Percentiles rank a stretch among this genome's conserved stretches.
phyloP scores from a whole-genome alignment of 2,113 vertebrate species.

The Nesoenas mayeri region DNA sequence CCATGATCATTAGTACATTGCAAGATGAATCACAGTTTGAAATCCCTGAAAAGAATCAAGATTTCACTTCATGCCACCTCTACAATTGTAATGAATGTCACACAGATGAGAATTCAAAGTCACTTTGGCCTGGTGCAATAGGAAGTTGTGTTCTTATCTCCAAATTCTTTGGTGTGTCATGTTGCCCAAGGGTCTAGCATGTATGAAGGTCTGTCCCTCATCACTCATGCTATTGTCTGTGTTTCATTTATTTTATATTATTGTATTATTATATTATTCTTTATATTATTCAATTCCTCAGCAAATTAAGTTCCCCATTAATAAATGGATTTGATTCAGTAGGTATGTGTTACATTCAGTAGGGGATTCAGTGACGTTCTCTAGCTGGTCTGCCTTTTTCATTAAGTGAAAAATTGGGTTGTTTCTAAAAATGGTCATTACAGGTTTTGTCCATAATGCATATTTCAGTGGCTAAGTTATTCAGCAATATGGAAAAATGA shows the following conservation, averaged over 20 bases:
- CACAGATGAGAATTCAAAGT: background rate
- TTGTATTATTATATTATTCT: background rate
- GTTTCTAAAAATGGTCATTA: background rate
- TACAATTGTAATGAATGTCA: background rate
- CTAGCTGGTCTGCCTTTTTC: background rate
- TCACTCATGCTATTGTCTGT: background rate
- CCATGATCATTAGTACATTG: background rate
- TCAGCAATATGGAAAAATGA: background rate
- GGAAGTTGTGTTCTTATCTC: background rate
- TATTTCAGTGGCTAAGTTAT: background rate
- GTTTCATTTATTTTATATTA: background rate
- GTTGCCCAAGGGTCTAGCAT: background rate
- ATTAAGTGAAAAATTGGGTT: background rate
- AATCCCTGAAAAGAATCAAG: background rate
- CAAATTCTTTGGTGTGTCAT: background rate
- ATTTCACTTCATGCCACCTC: background rate
- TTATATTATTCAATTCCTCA: background rate
- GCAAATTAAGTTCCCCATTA: background rate
- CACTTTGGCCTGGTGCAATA: background rate
- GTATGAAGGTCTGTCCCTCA: background rate
- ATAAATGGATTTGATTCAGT: background rate
- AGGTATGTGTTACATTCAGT: background rate
- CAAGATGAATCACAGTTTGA: background rate
- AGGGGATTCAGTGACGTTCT: background rate
- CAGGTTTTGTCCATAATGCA: background rate